Base-by-base conservation (phyloP, 2,888 invertebrate genomes). In the Melanostoma mellinum region DNA sequence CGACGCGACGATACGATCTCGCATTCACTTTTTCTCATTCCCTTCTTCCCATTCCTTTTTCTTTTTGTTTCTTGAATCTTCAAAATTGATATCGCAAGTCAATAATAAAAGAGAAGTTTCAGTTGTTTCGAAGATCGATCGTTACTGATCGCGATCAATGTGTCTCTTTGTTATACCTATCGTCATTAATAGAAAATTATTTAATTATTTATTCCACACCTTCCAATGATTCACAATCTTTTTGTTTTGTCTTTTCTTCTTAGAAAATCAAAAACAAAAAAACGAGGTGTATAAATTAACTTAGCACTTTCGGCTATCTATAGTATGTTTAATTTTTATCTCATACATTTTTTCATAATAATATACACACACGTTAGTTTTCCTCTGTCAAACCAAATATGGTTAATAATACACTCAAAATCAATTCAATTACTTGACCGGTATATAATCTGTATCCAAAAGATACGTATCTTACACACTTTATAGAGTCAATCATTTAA, bases 401-500 rank as follows among this genome's bases (percentile, higher is more conserved):
- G 78, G 78, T 55, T 78, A 72, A 78, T 78, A 53, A 48, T 68
- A 75, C 55, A 79, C 52, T 72, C 60, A 52, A 72, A 73, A 68
- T 61, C 36, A 55, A 72, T 72, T 69, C 53, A 68, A 72, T 82
- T 68, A 61, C 61, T 52, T 55, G 61, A 44, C 32, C 38, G 33
- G 52, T 81, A 52, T 52, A 56, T 68, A 76, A 63, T 68, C 72
- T 52, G 10, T 48, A 42, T 40, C 50, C 38, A 46, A 58, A 44
- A 75, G 71, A 81, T 81, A 63, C 71, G 38, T 76, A 81, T 81
- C 81, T 72, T 55, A 71, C 60, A 75, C 58, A 46, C 35, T 65
- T 55, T 81, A 72, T 61, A 63, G 76, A 72, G 76, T 58, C 77
- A 74, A 82, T 77, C 68, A 82, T 82, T 78, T 77, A 52, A 77